These are phyloP conservation scores for Pachypsylla venusta DNA, from an alignment of 1,140 invertebrate genomes.

Conservation along the genomic window DNA sequence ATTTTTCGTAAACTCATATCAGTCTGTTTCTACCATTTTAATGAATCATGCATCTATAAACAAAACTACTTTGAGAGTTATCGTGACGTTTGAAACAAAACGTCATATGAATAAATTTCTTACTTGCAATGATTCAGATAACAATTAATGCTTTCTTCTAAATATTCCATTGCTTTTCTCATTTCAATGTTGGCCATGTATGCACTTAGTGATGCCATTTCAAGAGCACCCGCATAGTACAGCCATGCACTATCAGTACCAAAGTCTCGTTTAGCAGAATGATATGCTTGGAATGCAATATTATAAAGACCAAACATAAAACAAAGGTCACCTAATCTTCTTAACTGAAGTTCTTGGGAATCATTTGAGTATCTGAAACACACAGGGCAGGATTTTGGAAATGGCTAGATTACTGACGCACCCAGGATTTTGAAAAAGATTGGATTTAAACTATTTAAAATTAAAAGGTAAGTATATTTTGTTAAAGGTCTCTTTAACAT, in stretches of 20 bases:
- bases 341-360: slow-evolving; percentile 81
- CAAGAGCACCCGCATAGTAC: slow-evolving; percentile 86
- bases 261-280: slow-evolving; percentile 91
- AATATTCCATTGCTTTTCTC: slow-evolving; percentile 69
- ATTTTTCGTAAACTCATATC: too few relatives aligned
- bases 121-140: slow-evolving; percentile 80
- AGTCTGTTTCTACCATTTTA: too few relatives aligned
- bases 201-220: slow-evolving; percentile 86
- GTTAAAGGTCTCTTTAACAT: too few relatives aligned
- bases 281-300: slow-evolving; percentile 83
- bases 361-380: slow-evolving; percentile 69
- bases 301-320: slow-evolving; percentile 93
- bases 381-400: too few relatives aligned
- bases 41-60: too few relatives aligned
- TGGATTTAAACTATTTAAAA: too few relatives aligned
- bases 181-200: slow-evolving; percentile 68
- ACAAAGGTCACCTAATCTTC: slow-evolving; percentile 84
- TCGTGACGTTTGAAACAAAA: too few relatives aligned
- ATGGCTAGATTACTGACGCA: too few relatives aligned
- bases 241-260: slow-evolving; percentile 92
- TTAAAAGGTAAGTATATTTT: too few relatives aligned
- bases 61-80: too few relatives aligned
- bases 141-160: slow-evolving; percentile 82
- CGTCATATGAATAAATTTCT: slow-evolving; percentile 23
- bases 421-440: too few relatives aligned